Conservation (phyloP, 2,888 invertebrate genomes). For the Tiphia femorata region DNA sequence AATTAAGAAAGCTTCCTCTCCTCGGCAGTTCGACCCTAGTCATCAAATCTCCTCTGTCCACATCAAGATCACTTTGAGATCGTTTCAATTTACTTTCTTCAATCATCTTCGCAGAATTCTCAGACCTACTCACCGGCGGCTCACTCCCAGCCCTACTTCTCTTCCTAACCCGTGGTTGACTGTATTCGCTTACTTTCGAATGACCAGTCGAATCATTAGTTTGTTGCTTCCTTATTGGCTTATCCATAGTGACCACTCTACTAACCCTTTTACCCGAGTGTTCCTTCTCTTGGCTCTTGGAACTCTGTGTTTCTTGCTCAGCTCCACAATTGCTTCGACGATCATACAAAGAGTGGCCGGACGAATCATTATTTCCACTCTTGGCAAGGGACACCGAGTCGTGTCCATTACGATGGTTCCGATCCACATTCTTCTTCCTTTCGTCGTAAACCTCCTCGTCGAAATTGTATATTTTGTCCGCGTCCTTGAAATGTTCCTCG, state of each 20-base stretch:
- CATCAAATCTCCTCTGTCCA: conserved; percentile 82
- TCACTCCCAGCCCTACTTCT: conserved; percentile 65
- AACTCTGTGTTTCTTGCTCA: conserved; percentile 10
- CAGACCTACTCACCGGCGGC: conserved; percentile 56
- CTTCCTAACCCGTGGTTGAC: conserved; percentile 44
- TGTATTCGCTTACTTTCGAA: conserved; percentile 23
- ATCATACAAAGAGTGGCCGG: background rate
- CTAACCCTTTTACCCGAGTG: conserved; percentile 34
- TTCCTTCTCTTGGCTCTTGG: conserved; percentile 28
- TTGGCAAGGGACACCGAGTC: conserved; percentile 30
- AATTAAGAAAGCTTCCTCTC: conserved; percentile 87
- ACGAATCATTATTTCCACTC: conserved; percentile 14
- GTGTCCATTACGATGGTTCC: conserved; percentile 14
- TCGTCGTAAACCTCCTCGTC: conserved; percentile 45
- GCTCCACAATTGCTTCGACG: no score
- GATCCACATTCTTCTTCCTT: conserved; percentile 12
- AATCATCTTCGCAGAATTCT: conserved; percentile 37
- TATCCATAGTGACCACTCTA: conserved; percentile 56
- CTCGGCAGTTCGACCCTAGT: conserved; percentile 89
- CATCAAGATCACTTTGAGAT: conserved; percentile 69
- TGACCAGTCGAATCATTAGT: conserved; percentile 14
- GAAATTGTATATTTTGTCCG: conserved; percentile 59
- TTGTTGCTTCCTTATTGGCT: conserved; percentile 43
- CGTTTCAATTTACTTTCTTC: conserved; percentile 67
- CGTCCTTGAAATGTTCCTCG: conserved; percentile 57